Percentiles rank a stretch among this genome's conserved stretches.
Conservation (phyloP, 2,888 invertebrate species). For the Panzeria rudis region DNA sequence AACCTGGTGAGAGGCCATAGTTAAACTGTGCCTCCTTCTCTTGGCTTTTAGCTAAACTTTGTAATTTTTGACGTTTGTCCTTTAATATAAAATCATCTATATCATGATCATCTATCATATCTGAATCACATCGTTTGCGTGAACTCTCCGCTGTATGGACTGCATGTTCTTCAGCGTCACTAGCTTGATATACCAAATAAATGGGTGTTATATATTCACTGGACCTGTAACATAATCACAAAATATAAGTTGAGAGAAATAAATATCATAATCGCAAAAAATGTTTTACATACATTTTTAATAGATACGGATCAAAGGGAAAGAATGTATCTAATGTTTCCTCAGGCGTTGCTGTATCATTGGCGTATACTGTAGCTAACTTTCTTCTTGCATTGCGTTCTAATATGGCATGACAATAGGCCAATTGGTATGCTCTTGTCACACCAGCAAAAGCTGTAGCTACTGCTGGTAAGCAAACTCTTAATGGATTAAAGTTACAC, state of each 20-base stretch:
- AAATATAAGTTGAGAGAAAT: neutral
- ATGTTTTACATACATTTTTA: slow-evolving; percentile 84
- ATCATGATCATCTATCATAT: slow-evolving; percentile 79
- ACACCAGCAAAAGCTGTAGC: slow-evolving; percentile 92
- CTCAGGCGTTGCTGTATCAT: slow-evolving; percentile 84
- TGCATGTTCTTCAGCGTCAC: slow-evolving; percentile 77
- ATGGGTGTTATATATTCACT: slow-evolving; percentile 82
- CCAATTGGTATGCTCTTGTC: slow-evolving; percentile 93
- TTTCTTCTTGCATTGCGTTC: slow-evolving; percentile 90
- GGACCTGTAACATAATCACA: slow-evolving; percentile 79
- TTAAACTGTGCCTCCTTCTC: slow-evolving; percentile 81
- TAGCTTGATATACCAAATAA: slow-evolving; percentile 85
- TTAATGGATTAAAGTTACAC: slow-evolving; percentile 93
- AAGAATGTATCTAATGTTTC: slow-evolving; percentile 89
- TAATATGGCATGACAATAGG: slow-evolving; percentile 95
- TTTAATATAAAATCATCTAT: slow-evolving; percentile 81
- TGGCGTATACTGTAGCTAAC: slow-evolving; percentile 86
- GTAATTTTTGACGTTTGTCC: slow-evolving; percentile 80
- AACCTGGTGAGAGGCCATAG: slow-evolving; percentile 81
- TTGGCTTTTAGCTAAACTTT: slow-evolving; percentile 77
- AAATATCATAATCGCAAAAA: neutral
- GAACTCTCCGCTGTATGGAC: slow-evolving; percentile 28
- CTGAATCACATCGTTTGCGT: slow-evolving; percentile 82
- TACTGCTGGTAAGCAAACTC: slow-evolving; percentile 90
- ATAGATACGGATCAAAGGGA: slow-evolving; percentile 94